Conservation (phyloP, 2,797 vertebrate genomes). For the Synanceia verrucosa region DNA sequence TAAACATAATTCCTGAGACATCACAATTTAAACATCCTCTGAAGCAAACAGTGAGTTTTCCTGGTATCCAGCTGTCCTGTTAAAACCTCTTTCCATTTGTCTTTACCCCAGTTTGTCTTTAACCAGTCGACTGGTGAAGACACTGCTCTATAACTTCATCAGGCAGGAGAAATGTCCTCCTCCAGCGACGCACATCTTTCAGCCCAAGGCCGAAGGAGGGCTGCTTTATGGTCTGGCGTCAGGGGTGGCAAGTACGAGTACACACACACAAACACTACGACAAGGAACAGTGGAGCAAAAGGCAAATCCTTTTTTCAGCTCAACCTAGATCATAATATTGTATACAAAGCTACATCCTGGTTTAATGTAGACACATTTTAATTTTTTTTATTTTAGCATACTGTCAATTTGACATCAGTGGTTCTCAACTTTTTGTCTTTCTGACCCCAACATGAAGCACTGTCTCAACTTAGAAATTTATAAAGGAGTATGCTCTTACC, state of each 20-base stretch:
- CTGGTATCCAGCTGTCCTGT: too few relatives aligned
- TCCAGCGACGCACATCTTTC: slow-evolving; percentile 87
- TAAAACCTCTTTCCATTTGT: neutral
- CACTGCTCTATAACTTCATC: slow-evolving; percentile 97
- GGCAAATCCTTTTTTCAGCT: neutral
- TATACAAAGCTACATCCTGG: neutral
- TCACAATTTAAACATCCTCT: neutral
- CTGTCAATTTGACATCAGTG: neutral
- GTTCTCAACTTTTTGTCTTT: neutral
- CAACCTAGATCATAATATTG: neutral
- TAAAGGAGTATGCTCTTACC: too few relatives aligned
- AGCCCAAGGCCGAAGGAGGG: slow-evolving; percentile 89
- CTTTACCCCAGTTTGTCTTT: slow-evolving; percentile 85
- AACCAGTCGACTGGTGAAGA: slow-evolving; percentile 97
- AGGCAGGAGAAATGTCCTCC: slow-evolving; percentile 96
- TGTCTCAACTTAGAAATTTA: too few relatives aligned
- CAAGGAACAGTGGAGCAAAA: neutral
- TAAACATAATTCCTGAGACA: neutral
- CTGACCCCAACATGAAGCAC: neutral
- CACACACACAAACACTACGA: slow-evolving; percentile 11
- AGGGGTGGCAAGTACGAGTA: slow-evolving; percentile 95
- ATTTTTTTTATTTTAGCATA: neutral
- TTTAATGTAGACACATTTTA: neutral
- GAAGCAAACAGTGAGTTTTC: too few relatives aligned
- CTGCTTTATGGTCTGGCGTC: slow-evolving; percentile 95